phyloP scores from a whole-genome alignment of 1,140 invertebrate genomes.

The Druon quercuslanigerum region DNA sequence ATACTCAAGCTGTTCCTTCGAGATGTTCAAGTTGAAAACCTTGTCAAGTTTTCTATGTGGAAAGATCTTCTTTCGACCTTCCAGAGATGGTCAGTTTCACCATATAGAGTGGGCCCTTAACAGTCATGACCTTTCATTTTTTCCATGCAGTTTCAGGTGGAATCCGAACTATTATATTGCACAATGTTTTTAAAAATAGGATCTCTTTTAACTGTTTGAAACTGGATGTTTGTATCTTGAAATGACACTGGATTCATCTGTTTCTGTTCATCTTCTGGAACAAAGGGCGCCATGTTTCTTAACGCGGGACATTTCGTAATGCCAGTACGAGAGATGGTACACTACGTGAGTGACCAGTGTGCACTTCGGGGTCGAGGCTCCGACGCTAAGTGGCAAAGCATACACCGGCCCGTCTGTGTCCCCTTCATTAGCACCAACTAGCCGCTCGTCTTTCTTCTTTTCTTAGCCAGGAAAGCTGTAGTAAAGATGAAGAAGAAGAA shows the following conservation, averaged over 20 bases:
- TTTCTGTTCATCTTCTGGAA: slow-evolving; percentile 42
- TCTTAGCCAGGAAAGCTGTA: slow-evolving; percentile 43
- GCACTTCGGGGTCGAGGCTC: slow-evolving; percentile 59
- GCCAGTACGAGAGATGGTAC: slow-evolving; percentile 41
- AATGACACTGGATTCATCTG: slow-evolving; percentile 23
- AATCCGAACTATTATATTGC: too few species aligned
- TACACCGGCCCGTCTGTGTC: slow-evolving; percentile 65
- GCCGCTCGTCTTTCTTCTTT: slow-evolving; percentile 59
- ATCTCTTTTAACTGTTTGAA: neutral
- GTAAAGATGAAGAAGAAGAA: slow-evolving; percentile 37
- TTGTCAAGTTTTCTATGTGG: too few species aligned
- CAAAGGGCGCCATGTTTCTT: slow-evolving; percentile 52
- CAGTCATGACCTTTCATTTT: too few species aligned
- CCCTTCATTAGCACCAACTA: slow-evolving; percentile 72
- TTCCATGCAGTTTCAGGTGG: too few species aligned
- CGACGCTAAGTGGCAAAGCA: slow-evolving; percentile 68
- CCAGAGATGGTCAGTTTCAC: too few species aligned
- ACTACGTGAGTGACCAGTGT: slow-evolving; percentile 33
- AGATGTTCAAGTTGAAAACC: too few species aligned
- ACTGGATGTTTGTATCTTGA: neutral
- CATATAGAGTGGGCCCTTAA: too few species aligned
- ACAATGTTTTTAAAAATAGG: too few species aligned
- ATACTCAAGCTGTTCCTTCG: too few species aligned
- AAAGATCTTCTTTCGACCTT: too few species aligned
- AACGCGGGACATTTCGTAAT: slow-evolving; percentile 60